phyloP scores from a whole-genome alignment of 1,140 invertebrate species.

The Drosophila setifemur region DNA sequence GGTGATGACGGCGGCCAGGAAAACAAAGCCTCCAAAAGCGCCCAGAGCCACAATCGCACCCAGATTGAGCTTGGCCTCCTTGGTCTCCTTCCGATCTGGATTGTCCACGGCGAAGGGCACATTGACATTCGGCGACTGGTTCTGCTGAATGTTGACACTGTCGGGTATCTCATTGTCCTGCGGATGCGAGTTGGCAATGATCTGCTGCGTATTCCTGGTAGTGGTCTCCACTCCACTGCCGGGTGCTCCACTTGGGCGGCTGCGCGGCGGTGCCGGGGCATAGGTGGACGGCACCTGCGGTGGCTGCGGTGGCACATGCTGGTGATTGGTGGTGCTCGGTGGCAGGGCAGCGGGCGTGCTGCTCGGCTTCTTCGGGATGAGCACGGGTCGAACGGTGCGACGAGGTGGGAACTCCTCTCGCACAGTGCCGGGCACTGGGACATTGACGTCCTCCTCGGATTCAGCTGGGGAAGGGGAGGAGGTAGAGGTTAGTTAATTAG shows the following conservation, averaged over 20 bases:
- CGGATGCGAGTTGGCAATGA: slow-evolving; percentile 86
- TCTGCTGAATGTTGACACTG: slow-evolving; percentile 83
- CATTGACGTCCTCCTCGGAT: slow-evolving; percentile 77
- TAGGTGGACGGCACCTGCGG: slow-evolving; percentile 47
- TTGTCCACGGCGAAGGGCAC: slow-evolving; percentile 87
- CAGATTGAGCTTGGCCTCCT: slow-evolving; percentile 90
- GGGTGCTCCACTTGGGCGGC: slow-evolving; percentile 22
- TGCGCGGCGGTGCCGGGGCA: slow-evolving; percentile 43
- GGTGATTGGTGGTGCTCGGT: slow-evolving; percentile 35
- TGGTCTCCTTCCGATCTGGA: slow-evolving; percentile 85
- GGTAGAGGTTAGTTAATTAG: not conserved
- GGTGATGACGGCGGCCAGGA: slow-evolving; percentile 93
- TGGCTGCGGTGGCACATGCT: slow-evolving; percentile 31
- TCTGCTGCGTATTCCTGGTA: slow-evolving; percentile 82
- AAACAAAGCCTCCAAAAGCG: slow-evolving; percentile 94
- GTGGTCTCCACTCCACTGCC: slow-evolving; percentile 53
- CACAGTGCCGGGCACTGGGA: slow-evolving; percentile 75
- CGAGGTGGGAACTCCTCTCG: slow-evolving; percentile 79
- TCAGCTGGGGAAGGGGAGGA: slow-evolving; percentile 32
- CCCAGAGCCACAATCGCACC: slow-evolving; percentile 94
- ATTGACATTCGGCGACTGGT: slow-evolving; percentile 86
- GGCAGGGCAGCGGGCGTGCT: slow-evolving; percentile 60
- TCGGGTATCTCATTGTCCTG: slow-evolving; percentile 85
- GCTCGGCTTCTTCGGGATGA: slow-evolving; percentile 70
- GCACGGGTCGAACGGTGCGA: slow-evolving; percentile 71